phyloP scores from a whole-genome alignment of 2,888 invertebrate species.

The Athalia cordata region DNA sequence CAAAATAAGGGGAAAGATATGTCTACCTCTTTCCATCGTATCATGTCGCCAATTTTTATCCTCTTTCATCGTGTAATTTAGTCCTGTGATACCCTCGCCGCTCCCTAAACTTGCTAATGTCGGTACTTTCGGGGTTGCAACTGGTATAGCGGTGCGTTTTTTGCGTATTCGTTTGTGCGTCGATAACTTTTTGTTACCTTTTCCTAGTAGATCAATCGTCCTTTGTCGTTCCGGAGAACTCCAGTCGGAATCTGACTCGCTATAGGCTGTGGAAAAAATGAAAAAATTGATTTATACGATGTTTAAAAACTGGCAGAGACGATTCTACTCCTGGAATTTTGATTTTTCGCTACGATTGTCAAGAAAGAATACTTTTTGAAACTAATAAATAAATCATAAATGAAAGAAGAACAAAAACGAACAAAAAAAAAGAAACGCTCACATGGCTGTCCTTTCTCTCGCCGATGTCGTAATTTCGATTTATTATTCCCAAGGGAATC shows the following conservation, averaged over 20 bases:
- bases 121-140: conserved; percentile 89
- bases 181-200: conserved; percentile 81
- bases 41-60: conserved; percentile 71
- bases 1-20: not conserved
- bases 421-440: conserved; percentile 63
- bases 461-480: conserved; percentile 77
- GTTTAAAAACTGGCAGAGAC: not conserved
- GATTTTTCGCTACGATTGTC: conserved; percentile 38
- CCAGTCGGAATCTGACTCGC: conserved; percentile 93
- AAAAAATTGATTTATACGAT: too few relatives aligned
- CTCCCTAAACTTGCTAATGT: conserved; percentile 77
- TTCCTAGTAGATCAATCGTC: conserved; percentile 78
- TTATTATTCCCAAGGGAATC: conserved; percentile 79
- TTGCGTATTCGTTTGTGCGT: conserved; percentile 84
- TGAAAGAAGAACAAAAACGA: conserved; percentile 48
- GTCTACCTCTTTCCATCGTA: conserved; percentile 69
- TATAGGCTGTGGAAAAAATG: conserved; percentile 78
- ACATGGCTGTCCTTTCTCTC: conserved; percentile 81
- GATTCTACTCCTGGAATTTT: conserved; percentile 37
- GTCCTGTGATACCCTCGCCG: conserved; percentile 67
- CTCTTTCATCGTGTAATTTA: conserved; percentile 71
- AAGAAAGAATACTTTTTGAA: conserved; percentile 47
- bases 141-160: conserved; percentile 87
- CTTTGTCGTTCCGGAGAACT: conserved; percentile 83
- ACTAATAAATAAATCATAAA: conserved; percentile 7